These are phyloP conservation scores for Kryptolebias marmoratus DNA, from an alignment of 2,113 vertebrate species.

Conservation along the genomic window DNA sequence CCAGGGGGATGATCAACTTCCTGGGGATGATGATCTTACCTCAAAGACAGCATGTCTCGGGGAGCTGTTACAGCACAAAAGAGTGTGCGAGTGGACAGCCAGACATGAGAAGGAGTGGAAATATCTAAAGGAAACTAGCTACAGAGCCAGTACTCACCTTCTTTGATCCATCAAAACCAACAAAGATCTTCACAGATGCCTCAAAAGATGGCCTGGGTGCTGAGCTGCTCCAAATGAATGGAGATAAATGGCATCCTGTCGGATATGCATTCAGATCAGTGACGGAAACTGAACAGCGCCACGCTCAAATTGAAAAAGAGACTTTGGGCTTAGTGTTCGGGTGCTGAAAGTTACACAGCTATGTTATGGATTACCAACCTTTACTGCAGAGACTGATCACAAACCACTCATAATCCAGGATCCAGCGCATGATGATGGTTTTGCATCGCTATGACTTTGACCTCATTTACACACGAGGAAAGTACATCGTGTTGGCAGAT, in stretches of 20 bases:
- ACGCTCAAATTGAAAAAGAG: conserved; percentile 20
- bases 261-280: not conserved
- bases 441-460: not conserved
- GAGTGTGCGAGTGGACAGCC: not conserved
- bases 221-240: not conserved
- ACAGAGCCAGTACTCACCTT: not conserved
- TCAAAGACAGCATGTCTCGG: not conserved
- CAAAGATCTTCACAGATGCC: not conserved
- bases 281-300: not conserved
- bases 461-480: not conserved
- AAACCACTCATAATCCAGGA: conserved; percentile 1
- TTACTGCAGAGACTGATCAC: not conserved
- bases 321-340: conserved; percentile 3
- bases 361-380: conserved; percentile 10
- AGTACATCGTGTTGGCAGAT: not conserved
- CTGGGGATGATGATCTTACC: not conserved
- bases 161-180: not conserved
- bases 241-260: not conserved
- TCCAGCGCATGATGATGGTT: not conserved
- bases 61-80: not conserved
- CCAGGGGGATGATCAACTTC: not conserved
- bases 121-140: not conserved
- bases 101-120: not conserved
- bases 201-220: not conserved
- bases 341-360: conserved; percentile 1